Conservation (phyloP, 2,888 invertebrate species). For the Schizaphis graminum region DNA sequence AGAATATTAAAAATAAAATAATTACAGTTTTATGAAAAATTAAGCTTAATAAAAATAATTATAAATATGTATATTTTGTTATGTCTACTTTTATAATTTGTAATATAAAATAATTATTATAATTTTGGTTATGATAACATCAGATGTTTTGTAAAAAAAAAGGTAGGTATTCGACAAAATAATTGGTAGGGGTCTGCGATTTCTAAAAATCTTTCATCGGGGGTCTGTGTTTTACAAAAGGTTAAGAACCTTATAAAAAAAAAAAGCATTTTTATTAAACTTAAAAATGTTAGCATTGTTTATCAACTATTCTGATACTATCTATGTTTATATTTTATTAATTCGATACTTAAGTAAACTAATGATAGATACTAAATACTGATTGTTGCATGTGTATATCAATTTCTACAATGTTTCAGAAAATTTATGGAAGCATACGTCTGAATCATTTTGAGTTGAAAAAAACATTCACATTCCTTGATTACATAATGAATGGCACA, state of each 20-base stretch:
- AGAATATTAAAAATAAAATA: no score
- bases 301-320: background rate
- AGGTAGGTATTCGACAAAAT: no score
- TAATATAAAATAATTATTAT: no score
- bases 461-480: constrained; percentile 73
- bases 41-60: no score
- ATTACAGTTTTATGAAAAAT: no score
- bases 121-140: no score
- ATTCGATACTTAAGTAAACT: background rate
- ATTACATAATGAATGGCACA: constrained; percentile 74
- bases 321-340: background rate
- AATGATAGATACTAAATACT: background rate
- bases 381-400: background rate
- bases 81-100: no score
- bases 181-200: no score
- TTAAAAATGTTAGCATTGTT: background rate
- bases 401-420: constrained; percentile 41
- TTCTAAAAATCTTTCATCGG: no score
- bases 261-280: background rate
- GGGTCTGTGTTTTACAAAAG: no score
- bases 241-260: background rate
- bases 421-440: constrained; percentile 52
- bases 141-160: no score
- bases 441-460: constrained; percentile 66
- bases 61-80: no score